A percentile compares a stretch with the other conserved stretches of the same genome.
Conservation (phyloP, 2,113 vertebrate genomes). For the Gadus chalcogrammus region DNA sequence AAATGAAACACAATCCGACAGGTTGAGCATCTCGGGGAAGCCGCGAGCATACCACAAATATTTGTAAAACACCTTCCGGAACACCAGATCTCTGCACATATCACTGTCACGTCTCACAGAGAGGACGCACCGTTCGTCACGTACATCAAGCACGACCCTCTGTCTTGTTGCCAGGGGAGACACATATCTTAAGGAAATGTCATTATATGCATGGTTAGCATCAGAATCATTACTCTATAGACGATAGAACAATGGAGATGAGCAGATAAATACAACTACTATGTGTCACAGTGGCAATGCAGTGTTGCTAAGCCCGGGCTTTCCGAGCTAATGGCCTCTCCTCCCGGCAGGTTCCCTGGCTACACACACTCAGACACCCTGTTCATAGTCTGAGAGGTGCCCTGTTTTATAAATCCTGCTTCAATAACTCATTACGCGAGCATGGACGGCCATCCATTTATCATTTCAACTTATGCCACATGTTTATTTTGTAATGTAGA, state of each 20-base stretch:
- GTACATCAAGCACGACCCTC: too few species aligned
- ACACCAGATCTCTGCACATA: too few species aligned
- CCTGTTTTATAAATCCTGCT: not conserved
- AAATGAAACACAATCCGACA: too few species aligned
- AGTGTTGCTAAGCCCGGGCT: not conserved
- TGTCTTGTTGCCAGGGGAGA: not conserved
- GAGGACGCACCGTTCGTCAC: too few species aligned
- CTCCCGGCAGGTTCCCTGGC: too few species aligned
- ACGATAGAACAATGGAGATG: not conserved
- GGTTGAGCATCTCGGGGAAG: too few species aligned
- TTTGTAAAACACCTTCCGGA: too few species aligned
- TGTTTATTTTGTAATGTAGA: not conserved
- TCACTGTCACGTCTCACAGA: too few species aligned
- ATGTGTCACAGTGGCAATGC: conserved; percentile 39
- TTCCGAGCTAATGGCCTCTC: too few species aligned
- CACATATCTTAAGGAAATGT: not conserved
- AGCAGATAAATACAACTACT: conserved; percentile 24
- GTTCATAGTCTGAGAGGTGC: not conserved
- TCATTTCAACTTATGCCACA: not conserved
- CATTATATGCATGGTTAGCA: not conserved
- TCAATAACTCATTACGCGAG: not conserved
- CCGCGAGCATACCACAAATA: too few species aligned
- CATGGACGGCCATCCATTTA: not conserved
- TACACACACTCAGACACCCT: too few species aligned
- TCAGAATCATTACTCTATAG: not conserved